These are phyloP conservation scores for Sus cebifrons DNA, from an alignment of 2,797 vertebrate genomes.

Conservation along the genomic window DNA sequence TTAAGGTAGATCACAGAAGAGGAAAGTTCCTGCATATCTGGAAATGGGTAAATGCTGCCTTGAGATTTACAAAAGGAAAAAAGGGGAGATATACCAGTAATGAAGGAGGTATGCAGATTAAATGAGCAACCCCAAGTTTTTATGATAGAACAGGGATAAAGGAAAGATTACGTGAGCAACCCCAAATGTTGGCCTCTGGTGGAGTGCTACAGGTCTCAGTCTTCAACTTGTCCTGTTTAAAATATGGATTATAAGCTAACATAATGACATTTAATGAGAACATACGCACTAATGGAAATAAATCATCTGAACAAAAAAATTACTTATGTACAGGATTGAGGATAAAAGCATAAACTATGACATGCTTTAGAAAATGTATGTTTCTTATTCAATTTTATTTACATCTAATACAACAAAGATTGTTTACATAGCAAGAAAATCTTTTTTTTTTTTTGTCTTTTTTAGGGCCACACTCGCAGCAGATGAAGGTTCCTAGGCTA, in stretches of 20 bases:
- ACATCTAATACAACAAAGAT: neutral
- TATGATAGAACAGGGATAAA: neutral
- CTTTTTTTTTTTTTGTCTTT: neutral
- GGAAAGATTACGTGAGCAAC: neutral
- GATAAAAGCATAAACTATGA: neutral
- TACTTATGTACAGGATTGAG: neutral
- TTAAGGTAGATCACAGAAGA: conserved; percentile 16
- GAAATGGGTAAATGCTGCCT: neutral
- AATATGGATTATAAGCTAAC: neutral
- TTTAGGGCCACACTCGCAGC: no score
- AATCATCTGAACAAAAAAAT: conserved; percentile 37
- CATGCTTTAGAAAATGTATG: conserved; percentile 9
- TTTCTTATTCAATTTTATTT: conserved; percentile 26
- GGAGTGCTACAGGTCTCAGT: neutral
- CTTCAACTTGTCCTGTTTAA: neutral
- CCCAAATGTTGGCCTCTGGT: neutral
- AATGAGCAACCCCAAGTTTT: neutral
- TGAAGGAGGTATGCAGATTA: neutral
- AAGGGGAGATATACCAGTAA: neutral
- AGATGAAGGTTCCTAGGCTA: no score
- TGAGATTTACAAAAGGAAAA: neutral
- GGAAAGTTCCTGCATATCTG: neutral
- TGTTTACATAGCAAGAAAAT: conserved; percentile 65
- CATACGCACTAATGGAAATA: neutral
- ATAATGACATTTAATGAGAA: conserved; percentile 58